These are phyloP conservation scores for Rhincodon typus DNA, from an alignment of 2,797 vertebrate species.

Conservation along the genomic window DNA sequence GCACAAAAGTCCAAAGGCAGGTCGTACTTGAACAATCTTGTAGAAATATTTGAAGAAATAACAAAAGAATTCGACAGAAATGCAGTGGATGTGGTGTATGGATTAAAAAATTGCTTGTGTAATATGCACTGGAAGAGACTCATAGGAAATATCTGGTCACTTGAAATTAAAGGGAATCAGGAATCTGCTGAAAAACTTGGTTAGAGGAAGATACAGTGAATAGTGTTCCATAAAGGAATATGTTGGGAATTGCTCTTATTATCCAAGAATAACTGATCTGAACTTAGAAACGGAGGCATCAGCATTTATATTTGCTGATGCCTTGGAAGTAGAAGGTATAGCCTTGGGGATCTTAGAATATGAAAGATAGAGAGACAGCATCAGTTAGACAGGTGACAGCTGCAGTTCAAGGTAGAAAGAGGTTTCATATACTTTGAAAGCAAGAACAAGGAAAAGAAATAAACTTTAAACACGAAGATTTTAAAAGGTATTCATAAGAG, in stretches of 20 bases:
- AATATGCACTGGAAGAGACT: background rate
- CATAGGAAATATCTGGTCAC: background rate
- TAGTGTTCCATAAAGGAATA: background rate
- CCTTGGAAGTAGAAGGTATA: background rate
- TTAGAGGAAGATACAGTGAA: background rate
- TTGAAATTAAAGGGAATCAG: background rate
- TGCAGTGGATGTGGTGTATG: background rate
- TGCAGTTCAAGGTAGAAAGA: background rate
- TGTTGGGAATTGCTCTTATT: background rate
- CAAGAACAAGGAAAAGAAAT: background rate
- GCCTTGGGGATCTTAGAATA: too few species aligned
- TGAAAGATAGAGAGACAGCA: background rate
- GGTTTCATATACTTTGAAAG: background rate
- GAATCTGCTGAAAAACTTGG: background rate
- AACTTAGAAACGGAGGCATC: background rate
- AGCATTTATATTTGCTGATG: background rate
- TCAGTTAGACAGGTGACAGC: background rate
- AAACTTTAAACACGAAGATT: background rate
- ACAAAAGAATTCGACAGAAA: background rate
- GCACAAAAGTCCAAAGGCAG: background rate
- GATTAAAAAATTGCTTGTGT: background rate
- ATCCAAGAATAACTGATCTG: background rate
- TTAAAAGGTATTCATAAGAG: background rate
- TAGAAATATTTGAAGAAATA: background rate
- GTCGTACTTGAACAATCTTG: background rate